A percentile compares a stretch with the other conserved stretches of the same genome.
phyloP scores from a whole-genome alignment of 2,888 invertebrate species.

The Mystacides longicornis region DNA sequence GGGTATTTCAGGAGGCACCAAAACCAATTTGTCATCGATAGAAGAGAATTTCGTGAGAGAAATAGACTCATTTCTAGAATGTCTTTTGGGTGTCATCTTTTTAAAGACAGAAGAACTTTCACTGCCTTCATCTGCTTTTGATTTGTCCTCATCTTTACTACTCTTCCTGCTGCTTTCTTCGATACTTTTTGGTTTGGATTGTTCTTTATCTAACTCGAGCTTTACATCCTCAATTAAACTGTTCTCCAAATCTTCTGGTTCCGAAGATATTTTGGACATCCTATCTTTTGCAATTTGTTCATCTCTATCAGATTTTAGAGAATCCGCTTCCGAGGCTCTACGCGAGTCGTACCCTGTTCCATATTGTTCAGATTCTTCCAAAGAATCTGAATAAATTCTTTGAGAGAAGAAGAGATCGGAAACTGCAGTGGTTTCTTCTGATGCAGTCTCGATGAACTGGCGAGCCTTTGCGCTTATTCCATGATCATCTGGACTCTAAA shows the following conservation, averaged over 20 bases:
- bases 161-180: constrained; percentile 4
- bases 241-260: constrained; percentile 45
- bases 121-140: constrained; percentile 9
- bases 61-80: constrained; percentile 44
- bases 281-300: constrained; percentile 38
- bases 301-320: constrained; percentile 47
- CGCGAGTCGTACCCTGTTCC: constrained; percentile 38
- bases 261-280: constrained; percentile 40
- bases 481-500: constrained; percentile 29
- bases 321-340: constrained; percentile 47
- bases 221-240: constrained; percentile 48
- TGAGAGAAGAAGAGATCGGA: constrained; percentile 50
- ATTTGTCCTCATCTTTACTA: constrained; percentile 14
- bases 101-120: constrained; percentile 35
- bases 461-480: constrained; percentile 48
- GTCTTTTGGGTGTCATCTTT: constrained; percentile 44
- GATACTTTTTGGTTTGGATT: constrained; percentile 28
- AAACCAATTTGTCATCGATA: constrained; percentile 33
- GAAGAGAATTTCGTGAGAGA: constrained; percentile 39
- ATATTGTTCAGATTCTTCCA: constrained; percentile 45
- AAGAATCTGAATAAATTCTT: constrained; percentile 46
- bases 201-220: constrained; percentile 40
- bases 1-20: constrained; percentile 34
- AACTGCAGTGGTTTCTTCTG: constrained; percentile 45
- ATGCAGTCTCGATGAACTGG: constrained; percentile 49